Conservation (phyloP, 2,797 vertebrate genomes). For the Liasis olivaceus region DNA sequence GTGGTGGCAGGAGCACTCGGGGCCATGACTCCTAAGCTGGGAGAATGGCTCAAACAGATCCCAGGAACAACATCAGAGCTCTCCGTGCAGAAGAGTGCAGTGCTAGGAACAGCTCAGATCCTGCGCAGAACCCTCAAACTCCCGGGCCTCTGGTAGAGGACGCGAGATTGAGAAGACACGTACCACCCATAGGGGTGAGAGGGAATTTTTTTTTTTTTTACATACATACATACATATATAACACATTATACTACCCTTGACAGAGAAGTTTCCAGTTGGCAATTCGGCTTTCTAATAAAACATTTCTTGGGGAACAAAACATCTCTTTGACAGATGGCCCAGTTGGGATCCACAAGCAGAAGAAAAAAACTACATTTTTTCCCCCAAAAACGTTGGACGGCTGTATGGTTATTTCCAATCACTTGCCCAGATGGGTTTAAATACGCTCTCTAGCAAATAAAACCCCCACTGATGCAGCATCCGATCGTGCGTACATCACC, state of each 20-base stretch:
- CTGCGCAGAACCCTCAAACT: no score
- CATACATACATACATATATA: no score
- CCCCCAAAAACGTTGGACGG: not conserved
- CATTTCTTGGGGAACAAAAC: conserved; percentile 2
- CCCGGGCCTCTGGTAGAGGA: no score
- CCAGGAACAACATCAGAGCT: no score
- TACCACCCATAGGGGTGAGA: no score
- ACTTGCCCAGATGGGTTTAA: not conserved
- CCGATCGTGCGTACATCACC: not conserved
- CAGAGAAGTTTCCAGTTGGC: not conserved
- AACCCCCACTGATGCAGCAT: not conserved
- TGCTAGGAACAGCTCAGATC: no score
- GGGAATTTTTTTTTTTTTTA: no score
- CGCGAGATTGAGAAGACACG: no score
- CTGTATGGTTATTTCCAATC: conserved; percentile 1
- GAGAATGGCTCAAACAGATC: no score
- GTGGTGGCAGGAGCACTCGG: no score
- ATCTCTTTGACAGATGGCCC: conserved; percentile 11
- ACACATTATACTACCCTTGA: not conserved
- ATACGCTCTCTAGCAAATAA: not conserved
- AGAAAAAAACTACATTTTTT: not conserved
- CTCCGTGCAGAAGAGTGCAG: no score
- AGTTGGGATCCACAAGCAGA: not conserved
- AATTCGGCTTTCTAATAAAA: not conserved
- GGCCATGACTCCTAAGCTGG: no score